Evolutionary conservation across 2,797 vertebrate genomes (phyloP).

Genomic region (Neosalanx taihuensis): DNA sequence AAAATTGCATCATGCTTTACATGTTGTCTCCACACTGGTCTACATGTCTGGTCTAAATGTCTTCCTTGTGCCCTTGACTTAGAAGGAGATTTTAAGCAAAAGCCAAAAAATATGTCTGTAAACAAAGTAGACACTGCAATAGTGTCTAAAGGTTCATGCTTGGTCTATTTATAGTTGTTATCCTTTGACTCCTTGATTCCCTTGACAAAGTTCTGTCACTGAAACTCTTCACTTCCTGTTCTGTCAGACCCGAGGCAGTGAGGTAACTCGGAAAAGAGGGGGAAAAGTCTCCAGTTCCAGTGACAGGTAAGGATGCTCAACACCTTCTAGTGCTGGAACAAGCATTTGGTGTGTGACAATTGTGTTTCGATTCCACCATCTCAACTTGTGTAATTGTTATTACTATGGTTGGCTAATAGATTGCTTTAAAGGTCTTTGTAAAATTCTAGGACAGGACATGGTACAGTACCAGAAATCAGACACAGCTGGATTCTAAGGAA

Average conservation of each 20-base stretch:
- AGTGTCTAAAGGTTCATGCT: neutral
- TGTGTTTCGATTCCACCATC: neutral
- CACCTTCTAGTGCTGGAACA: neutral
- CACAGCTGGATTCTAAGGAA: too few species aligned
- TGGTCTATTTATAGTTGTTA: neutral
- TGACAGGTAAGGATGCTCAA: conserved; percentile 79
- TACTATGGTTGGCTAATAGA: neutral
- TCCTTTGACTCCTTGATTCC: neutral
- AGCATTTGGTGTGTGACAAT: neutral
- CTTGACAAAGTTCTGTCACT: neutral
- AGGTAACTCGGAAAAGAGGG: conserved; percentile 79
- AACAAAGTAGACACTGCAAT: neutral
- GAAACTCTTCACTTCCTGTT: conserved; percentile 15
- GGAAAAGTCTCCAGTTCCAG: conserved; percentile 64
- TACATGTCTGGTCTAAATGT: too few species aligned
- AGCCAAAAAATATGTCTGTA: too few species aligned
- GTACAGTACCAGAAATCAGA: too few species aligned
- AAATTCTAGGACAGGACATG: too few species aligned
- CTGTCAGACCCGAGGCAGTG: conserved; percentile 81
- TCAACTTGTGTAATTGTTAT: neutral
- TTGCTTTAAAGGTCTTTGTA: neutral
- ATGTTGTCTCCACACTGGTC: neutral
- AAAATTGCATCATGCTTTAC: neutral
- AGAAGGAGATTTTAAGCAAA: too few species aligned
- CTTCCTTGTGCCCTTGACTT: too few species aligned